phyloP scores from a whole-genome alignment of 1,140 invertebrate species.

The Muscidifurax raptorellus region DNA sequence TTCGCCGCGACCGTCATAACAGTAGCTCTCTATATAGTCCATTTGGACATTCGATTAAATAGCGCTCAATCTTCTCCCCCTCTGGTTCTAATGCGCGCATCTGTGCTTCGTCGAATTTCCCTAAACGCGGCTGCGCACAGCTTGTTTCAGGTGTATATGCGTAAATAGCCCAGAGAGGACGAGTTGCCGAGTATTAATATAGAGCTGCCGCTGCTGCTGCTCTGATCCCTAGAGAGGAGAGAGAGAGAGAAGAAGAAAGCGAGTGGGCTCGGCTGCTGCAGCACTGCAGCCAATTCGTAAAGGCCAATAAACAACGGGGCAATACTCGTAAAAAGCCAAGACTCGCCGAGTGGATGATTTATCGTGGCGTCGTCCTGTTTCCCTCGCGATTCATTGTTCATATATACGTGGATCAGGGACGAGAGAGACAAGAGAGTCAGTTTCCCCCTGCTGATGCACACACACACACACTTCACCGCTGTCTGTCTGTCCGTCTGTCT shows the following conservation, averaged over 20 bases:
- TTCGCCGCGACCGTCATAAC: no score
- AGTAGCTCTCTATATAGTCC: no score
- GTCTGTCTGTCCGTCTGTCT: background rate
- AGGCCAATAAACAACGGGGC: conserved; percentile 47
- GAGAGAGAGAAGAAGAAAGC: conserved; percentile 4
- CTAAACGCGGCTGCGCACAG: background rate
- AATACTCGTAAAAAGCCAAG: conserved; percentile 45
- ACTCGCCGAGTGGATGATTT: conserved; percentile 48
- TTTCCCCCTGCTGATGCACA: background rate
- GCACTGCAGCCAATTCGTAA: conserved; percentile 28
- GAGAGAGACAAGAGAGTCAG: conserved; percentile 1
- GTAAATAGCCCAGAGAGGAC: conserved; percentile 2
- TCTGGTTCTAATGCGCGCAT: background rate
- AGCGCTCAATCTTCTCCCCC: no score
- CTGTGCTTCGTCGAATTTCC: background rate
- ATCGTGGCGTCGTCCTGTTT: conserved; percentile 33
- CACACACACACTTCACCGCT: background rate
- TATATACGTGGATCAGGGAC: conserved; percentile 19
- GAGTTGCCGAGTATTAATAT: background rate
- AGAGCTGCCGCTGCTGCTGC: no score
- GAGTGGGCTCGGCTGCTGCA: background rate
- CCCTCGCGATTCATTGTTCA: conserved; percentile 42
- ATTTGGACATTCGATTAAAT: background rate
- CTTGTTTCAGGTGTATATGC: conserved; percentile 29
- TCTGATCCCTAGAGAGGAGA: background rate